Evolutionary conservation across 2,113 vertebrate genomes (phyloP).

Genomic region (Neoarius graeffei): DNA sequence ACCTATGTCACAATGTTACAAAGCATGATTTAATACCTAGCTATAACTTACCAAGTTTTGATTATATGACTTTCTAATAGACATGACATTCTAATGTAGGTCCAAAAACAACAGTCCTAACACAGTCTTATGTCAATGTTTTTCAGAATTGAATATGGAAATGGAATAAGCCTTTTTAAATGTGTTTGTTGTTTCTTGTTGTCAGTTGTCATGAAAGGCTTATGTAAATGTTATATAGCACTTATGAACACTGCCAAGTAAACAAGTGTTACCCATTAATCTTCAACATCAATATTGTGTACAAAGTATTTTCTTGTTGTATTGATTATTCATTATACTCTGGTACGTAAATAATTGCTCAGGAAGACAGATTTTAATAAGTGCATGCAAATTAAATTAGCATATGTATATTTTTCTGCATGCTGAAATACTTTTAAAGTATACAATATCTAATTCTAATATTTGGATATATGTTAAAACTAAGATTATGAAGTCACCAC

Average conservation of each 20-base stretch:
- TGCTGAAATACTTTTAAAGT: neutral
- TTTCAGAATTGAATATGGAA: too few relatives aligned
- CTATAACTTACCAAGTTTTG: neutral
- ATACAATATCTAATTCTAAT: neutral
- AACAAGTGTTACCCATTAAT: neutral
- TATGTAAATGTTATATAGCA: neutral
- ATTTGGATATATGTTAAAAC: neutral
- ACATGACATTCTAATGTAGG: neutral
- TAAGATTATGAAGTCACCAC: conserved; percentile 54
- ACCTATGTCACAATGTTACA: neutral
- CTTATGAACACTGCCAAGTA: neutral
- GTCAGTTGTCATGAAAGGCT: neutral
- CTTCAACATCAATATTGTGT: neutral
- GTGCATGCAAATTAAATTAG: conserved; percentile 8
- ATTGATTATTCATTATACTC: neutral
- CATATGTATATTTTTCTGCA: conserved; percentile 25
- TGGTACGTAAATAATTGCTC: neutral
- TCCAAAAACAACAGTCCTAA: neutral
- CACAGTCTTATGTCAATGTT: neutral
- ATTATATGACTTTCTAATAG: neutral
- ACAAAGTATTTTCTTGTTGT: neutral
- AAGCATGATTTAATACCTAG: neutral
- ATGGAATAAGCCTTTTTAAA: neutral
- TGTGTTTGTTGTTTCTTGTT: neutral
- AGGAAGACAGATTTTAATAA: neutral